Evolutionary conservation across 1,140 invertebrate genomes (phyloP), one percentile per base, ranked within the genome.

Genomic region (Vanessa atalanta): DNA sequence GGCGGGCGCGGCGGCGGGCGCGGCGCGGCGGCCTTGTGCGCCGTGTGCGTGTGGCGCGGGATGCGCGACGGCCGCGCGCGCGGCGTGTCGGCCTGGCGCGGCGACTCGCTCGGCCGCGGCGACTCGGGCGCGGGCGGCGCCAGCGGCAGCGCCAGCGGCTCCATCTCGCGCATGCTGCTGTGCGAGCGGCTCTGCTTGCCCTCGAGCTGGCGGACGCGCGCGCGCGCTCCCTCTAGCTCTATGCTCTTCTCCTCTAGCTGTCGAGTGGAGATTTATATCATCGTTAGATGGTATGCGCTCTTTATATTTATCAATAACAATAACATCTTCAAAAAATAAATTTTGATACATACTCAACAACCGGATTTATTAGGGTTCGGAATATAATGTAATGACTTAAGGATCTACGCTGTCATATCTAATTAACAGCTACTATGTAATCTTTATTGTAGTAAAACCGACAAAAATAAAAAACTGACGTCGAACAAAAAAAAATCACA

Each of bases 201-300:
- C 81, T 97, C 96, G 26, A 97, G 86, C 53, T 97, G 94, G 14
- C 96, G 94, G 15, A 97, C 93, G 61, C 95, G 94, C 0, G 96
- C 96, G 74, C 95, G 93, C 3, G 96, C 97, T 8, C 96, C 96
- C 89, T 97, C 96, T 76, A 97, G 80, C 85, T 97, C 96, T 74
- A 97, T 97, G 75, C 95, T 96, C 80, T 96, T 95, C 86, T 97
- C 96, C 85, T 96, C 96, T 78, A 97, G 86, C 96, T 97, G 92
- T 6, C 7, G 20, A 57, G 9, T 57, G 13, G 8, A 43, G 37
- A 43, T 1, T 43, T 43, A 8, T 11, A 43, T 9, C 37, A 43
- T 43, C 37, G 37, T 43, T 43, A 43, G 9, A 43, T 9, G 8
- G 3, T 43, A 11, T 9, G 6, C 6, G 0, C 7, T 43, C 37